Conservation (phyloP, 2,113 vertebrate genomes). For the Pollimyrus isidori region DNA sequence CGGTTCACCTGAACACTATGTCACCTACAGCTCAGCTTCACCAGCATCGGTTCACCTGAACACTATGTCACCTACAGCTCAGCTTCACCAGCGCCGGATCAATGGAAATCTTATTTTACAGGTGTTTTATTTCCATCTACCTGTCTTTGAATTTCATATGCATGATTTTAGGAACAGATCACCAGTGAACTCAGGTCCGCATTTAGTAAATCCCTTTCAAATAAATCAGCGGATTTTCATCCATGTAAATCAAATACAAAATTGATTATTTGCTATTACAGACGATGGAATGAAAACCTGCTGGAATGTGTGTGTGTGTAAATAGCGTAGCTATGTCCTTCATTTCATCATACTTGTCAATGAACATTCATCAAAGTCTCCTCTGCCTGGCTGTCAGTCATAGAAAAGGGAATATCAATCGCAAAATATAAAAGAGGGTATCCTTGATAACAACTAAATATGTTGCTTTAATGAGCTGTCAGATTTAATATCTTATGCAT, state of each 20-base stretch:
- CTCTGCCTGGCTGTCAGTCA: slow-evolving; percentile 9
- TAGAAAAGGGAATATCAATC: slow-evolving; percentile 15
- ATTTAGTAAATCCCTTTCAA: slow-evolving; percentile 71
- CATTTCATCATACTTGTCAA: slow-evolving; percentile 60
- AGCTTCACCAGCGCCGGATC: background rate
- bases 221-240: slow-evolving; percentile 73
- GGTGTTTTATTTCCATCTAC: background rate
- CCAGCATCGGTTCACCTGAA: slow-evolving; percentile 19
- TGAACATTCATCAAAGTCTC: slow-evolving; percentile 60
- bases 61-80: background rate
- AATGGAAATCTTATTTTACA: background rate
- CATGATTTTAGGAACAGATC: background rate
- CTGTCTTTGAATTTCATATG: background rate
- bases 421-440: background rate
- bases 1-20: slow-evolving; percentile 12
- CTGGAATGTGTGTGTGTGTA: slow-evolving; percentile 63
- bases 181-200: slow-evolving; percentile 18
- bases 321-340: slow-evolving; percentile 62
- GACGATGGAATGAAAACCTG: slow-evolving; percentile 75
- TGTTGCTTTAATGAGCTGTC: slow-evolving; percentile 46
- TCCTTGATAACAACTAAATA: slow-evolving; percentile 37
- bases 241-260: slow-evolving; percentile 78
- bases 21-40: background rate
- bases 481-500: slow-evolving; percentile 63
- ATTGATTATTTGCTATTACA: slow-evolving; percentile 81